Evolutionary conservation across 1,140 invertebrate genomes (phyloP).

Genomic region (Phymastichus coffea): DNA sequence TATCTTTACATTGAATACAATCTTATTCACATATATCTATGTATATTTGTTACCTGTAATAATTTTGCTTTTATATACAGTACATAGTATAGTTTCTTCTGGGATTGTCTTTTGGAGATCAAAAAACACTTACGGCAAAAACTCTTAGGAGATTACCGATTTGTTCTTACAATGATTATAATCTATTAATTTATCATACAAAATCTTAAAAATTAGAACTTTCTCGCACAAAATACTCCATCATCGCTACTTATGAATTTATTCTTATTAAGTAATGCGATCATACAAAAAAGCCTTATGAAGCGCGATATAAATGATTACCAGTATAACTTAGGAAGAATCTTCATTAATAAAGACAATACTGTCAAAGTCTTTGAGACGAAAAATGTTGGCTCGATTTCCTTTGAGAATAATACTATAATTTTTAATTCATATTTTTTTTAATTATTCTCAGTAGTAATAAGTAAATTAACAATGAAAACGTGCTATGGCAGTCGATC

Average conservation of each 20-base stretch:
- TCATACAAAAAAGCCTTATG: conserved; percentile 20
- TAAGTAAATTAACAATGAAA: conserved; percentile 25
- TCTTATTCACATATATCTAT: conserved; percentile 8
- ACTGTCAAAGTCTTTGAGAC: conserved; percentile 22
- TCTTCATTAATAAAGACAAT: conserved; percentile 25
- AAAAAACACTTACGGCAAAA: conserved; percentile 16
- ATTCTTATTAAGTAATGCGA: conserved; percentile 25
- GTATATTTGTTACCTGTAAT: conserved; percentile 2
- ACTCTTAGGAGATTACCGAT: too few relatives aligned
- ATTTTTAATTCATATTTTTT: conserved; percentile 18
- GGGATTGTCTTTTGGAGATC: conserved; percentile 23
- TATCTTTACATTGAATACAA: conserved; percentile 1
- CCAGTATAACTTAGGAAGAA: conserved; percentile 19
- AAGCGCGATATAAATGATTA: conserved; percentile 24
- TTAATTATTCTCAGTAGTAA: conserved; percentile 3
- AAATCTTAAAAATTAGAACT: conserved; percentile 42
- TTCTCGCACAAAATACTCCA: conserved; percentile 13
- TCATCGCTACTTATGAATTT: conserved; percentile 19
- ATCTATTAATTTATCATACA: conserved; percentile 41
- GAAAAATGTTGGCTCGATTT: conserved; percentile 19
- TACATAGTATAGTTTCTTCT: conserved; percentile 12
- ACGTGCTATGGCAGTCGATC: conserved; percentile 40
- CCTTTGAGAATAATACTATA: conserved; percentile 27
- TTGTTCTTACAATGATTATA: conserved; percentile 20
- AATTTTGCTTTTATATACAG: conserved; percentile 9